phyloP scores from a whole-genome alignment of 2,113 vertebrate genomes.

The Canis aureus region DNA sequence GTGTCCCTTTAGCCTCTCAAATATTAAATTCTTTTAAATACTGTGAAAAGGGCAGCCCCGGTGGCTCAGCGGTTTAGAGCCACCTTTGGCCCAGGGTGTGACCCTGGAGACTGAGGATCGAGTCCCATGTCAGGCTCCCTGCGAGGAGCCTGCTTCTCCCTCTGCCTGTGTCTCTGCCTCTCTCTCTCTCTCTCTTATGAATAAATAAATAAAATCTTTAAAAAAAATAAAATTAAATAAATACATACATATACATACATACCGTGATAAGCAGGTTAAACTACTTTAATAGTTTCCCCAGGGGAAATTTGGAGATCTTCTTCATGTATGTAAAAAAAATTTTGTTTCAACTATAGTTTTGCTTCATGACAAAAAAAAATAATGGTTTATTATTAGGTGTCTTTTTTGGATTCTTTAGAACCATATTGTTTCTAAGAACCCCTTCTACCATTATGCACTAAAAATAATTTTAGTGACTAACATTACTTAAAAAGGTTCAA shows the following conservation, averaged over 20 bases:
- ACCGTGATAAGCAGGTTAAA: background rate
- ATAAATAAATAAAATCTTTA: too few relatives aligned
- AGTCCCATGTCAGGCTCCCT: too few relatives aligned
- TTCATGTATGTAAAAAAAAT: background rate
- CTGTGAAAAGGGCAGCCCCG: background rate
- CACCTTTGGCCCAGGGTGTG: too few relatives aligned
- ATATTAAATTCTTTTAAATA: background rate
- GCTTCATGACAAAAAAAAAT: background rate
- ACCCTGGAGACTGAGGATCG: too few relatives aligned
- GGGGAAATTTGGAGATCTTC: background rate
- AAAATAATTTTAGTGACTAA: background rate
- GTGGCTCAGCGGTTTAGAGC: too few relatives aligned
- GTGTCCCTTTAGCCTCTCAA: background rate
- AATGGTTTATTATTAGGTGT: background rate
- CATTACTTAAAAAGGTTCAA: background rate
- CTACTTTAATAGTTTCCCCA: constrained; percentile 1
- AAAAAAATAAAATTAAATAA: too few relatives aligned
- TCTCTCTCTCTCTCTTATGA: too few relatives aligned
- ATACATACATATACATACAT: background rate
- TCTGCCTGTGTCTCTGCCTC: too few relatives aligned
- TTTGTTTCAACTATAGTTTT: constrained; percentile 5
- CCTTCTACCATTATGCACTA: background rate
- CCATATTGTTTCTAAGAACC: background rate
- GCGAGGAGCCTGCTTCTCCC: too few relatives aligned
- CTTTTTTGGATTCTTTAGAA: constrained; percentile 20